Evolutionary conservation across 2,113 vertebrate genomes (phyloP).

Genomic region (Brienomyrus brachyistius): DNA sequence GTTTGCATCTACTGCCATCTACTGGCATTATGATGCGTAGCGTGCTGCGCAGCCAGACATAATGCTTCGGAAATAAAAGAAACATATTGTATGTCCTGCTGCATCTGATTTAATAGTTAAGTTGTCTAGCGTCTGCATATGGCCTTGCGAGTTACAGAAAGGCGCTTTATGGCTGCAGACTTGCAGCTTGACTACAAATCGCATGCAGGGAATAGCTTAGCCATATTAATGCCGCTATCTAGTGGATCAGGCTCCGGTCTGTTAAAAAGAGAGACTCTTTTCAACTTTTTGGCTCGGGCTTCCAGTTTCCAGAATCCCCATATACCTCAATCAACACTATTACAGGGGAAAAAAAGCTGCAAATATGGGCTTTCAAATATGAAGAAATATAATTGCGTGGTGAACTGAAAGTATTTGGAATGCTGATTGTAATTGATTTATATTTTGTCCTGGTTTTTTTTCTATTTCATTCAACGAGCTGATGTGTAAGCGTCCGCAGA

Average conservation of each 20-base stretch:
- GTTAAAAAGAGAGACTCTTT: neutral
- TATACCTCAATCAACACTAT: neutral
- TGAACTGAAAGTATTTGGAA: neutral
- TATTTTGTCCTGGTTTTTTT: neutral
- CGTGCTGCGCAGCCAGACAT: neutral
- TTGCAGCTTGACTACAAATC: neutral
- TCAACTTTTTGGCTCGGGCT: neutral
- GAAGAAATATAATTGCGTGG: neutral
- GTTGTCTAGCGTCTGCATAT: slow-evolving; percentile 10
- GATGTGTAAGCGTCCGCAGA: neutral
- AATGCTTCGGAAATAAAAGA: neutral
- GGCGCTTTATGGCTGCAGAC: neutral
- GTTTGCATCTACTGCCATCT: slow-evolving; percentile 14
- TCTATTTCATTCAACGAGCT: neutral
- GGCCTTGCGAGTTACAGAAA: neutral
- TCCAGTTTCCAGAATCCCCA: slow-evolving; percentile 11
- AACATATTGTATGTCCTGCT: neutral
- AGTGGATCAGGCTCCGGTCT: neutral
- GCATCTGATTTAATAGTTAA: slow-evolving; percentile 14
- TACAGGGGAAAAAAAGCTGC: neutral
- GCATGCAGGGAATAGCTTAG: neutral
- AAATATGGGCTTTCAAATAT: neutral
- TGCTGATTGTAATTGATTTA: neutral
- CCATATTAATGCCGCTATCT: neutral
- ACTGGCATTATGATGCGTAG: neutral